A percentile compares a stretch with the other conserved stretches of the same genome.
Conservation (phyloP, 1,140 invertebrate genomes). For the Drosophila mauritiana region DNA sequence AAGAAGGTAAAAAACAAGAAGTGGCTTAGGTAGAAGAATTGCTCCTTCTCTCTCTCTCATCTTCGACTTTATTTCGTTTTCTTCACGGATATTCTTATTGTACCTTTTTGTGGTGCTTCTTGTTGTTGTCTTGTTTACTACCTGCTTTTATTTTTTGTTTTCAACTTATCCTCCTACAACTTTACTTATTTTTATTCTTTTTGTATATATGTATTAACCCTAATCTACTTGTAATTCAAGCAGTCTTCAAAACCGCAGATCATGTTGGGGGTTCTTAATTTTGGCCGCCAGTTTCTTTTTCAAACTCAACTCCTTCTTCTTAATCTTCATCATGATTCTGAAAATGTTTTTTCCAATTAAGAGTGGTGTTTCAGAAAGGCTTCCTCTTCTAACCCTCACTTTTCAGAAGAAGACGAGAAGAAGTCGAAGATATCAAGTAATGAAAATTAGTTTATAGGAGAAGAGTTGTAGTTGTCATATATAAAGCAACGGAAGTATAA, state of each 20-base stretch:
- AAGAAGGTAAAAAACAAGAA: background rate
- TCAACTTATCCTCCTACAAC: background rate
- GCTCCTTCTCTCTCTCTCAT: constrained; percentile 12
- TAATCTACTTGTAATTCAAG: constrained; percentile 11
- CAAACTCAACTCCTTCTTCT: constrained; percentile 5
- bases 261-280: constrained; percentile 17
- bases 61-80: constrained; percentile 56
- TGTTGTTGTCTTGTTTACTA: constrained; percentile 18
- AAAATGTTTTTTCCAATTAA: background rate
- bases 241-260: background rate
- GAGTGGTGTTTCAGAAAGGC: constrained; percentile 4
- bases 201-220: background rate
- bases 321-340: constrained; percentile 15
- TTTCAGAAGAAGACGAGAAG: constrained; percentile 9
- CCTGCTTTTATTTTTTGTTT: constrained; percentile 9
- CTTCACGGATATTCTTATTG: constrained; percentile 45
- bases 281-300: constrained; percentile 2
- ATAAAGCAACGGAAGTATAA: too few species aligned
- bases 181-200: background rate
- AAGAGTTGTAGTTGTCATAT: too few species aligned
- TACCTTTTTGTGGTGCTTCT: constrained; percentile 38
- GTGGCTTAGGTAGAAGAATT: constrained; percentile 1
- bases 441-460: background rate
- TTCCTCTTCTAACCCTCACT: background rate
- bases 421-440: constrained; percentile 17